Evolutionary conservation across 1,140 invertebrate species (phyloP), one percentile per base, ranked within the genome.

Genomic region (Pentalonia nigronervosa): DNA sequence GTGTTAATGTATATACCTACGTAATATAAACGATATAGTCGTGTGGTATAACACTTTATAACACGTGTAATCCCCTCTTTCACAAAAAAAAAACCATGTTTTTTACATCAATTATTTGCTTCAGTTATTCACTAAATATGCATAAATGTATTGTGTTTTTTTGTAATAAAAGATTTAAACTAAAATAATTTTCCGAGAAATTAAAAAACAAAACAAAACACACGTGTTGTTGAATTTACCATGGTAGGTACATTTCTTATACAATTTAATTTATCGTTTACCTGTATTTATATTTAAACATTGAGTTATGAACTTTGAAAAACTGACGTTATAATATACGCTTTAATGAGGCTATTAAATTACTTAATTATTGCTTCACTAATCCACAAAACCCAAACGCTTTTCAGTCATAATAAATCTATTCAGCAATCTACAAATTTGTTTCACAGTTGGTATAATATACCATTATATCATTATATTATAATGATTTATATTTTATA

Each of bases 61-160:
- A 90, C 88, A 90, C 21, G 53, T 90, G 50, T 90, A 90, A 90
- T 90, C 50, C 88, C 14, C 45, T 1, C 9, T 60, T 41, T 36
- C 7, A 90, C 87, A 53, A 48, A 23, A 41, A 41, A 47, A 50
- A 56, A 11, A 41, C 23, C 7, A 21, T 41, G 20, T 60, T 41
- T 90, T 45, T 34, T 17, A 60, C 34, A 56, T 47, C 88, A 60
- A 90, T 90, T 41, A 90, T 90, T 60, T 41, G 88, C 50, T 50
- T 50, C 47, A 48, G 47, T n/a, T 48, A 86, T 86, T 86, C 23
- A 41, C 23, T 86, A 30, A 45, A 34, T 83, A 83, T 41, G n/a
- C 81, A 83, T 41, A 83, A 83, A 83, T 20, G 7, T 23, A 84
- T 21, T 4, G 83, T 84, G 9, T 41, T 23, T 83, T 67, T n/a